A percentile compares a stretch with the other conserved stretches of the same genome.
Conservation (phyloP, 1,140 invertebrate species). For the Caenorhabditis tropicalis region DNA sequence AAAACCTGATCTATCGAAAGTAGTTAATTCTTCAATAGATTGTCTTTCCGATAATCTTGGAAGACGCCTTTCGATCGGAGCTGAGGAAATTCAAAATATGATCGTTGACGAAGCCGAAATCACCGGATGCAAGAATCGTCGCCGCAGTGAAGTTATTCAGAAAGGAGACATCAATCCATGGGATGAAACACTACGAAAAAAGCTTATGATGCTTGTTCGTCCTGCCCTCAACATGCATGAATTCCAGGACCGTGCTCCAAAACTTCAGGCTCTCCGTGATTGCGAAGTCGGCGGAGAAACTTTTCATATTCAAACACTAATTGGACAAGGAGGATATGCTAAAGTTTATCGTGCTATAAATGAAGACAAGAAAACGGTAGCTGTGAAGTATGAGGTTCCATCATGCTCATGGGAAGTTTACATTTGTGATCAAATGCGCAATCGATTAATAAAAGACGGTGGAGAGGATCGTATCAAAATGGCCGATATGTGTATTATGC, state of each 20-base stretch:
- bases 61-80: not conserved
- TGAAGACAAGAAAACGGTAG: constrained; percentile 23
- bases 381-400: constrained; percentile 55
- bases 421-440: constrained; percentile 51
- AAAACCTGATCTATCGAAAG: not conserved
- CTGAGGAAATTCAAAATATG: not conserved
- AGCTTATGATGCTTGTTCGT: not conserved
- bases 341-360: constrained; percentile 34
- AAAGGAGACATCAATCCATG: constrained; percentile 48
- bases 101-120: not conserved
- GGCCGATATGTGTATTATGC: constrained; percentile 41
- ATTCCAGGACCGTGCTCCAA: constrained; percentile 21
- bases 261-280: not conserved
- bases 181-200: constrained; percentile 38
- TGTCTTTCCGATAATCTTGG: not conserved
- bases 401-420: constrained; percentile 58
- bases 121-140: not conserved
- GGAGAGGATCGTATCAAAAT: not conserved
- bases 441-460: constrained; percentile 26
- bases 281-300: constrained; percentile 5
- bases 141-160: constrained; percentile 4
- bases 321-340: constrained; percentile 49
- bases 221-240: constrained; percentile 5
- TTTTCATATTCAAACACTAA: constrained; percentile 6
- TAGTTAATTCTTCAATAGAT: not conserved